phyloP scores from a whole-genome alignment of 2,113 vertebrate genomes.

The Petromus typicus region DNA sequence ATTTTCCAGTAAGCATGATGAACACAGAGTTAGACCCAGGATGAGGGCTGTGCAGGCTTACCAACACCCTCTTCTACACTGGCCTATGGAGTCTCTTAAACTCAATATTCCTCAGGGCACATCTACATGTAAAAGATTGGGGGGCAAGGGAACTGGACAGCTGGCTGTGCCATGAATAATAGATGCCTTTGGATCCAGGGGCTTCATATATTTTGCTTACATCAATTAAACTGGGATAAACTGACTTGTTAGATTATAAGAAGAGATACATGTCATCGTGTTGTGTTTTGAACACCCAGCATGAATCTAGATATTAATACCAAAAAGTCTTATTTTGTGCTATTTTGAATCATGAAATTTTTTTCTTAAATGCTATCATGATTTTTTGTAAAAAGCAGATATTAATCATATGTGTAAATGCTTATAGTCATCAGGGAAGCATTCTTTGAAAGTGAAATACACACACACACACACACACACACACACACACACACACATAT shows the following conservation, averaged over 20 bases:
- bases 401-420: background rate
- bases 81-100: background rate
- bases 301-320: background rate
- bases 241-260: background rate
- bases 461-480: too few relatives aligned
- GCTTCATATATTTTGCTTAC: background rate
- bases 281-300: background rate
- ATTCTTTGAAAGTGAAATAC: background rate
- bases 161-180: fast-evolving
- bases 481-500: too few relatives aligned
- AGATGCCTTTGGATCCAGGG: background rate
- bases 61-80: too few relatives aligned
- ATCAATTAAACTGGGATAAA: too few relatives aligned
- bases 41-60: background rate
- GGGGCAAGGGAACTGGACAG: too few relatives aligned
- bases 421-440: background rate
- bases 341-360: background rate
- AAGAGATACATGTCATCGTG: background rate
- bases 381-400: background rate
- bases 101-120: background rate
- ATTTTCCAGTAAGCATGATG: background rate
- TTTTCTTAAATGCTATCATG: background rate
- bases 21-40: background rate
- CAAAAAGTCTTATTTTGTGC: background rate
- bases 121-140: fast-evolving